Percentiles rank a stretch among this genome's conserved stretches.
phyloP scores from a whole-genome alignment of 1,140 invertebrate species.

The Drosophila nannoptera region DNA sequence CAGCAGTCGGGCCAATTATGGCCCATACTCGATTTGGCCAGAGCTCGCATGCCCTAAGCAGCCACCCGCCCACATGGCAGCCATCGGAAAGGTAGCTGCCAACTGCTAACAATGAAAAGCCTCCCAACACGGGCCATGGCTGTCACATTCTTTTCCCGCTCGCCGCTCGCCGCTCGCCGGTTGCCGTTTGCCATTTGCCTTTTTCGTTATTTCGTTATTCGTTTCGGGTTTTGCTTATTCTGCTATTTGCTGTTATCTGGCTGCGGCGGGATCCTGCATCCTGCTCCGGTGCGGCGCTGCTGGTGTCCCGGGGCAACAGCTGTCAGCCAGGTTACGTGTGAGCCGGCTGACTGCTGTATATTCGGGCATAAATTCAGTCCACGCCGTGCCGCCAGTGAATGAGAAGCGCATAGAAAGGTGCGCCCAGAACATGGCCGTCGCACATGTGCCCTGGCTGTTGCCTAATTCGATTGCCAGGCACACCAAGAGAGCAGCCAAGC shows the following conservation, averaged over 20 bases:
- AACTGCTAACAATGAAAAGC: slow-evolving; percentile 71
- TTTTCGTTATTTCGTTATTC: slow-evolving; percentile 21
- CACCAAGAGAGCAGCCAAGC: slow-evolving; percentile 63
- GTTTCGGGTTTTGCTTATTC: slow-evolving; percentile 62
- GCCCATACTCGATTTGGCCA: slow-evolving; percentile 13
- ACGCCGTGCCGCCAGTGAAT: slow-evolving; percentile 27
- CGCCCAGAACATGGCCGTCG: not conserved
- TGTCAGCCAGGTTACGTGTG: slow-evolving; percentile 73
- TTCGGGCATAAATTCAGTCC: slow-evolving; percentile 55
- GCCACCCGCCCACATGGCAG: slow-evolving; percentile 3
- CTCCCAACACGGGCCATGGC: slow-evolving; percentile 47
- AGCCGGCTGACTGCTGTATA: slow-evolving; percentile 8
- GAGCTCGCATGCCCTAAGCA: not conserved
- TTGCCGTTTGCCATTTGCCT: not conserved
- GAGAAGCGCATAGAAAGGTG: slow-evolving; percentile 34
- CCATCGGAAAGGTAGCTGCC: slow-evolving; percentile 64
- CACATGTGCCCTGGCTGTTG: slow-evolving; percentile 29
- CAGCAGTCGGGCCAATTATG: slow-evolving; percentile 71
- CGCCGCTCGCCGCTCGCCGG: not conserved
- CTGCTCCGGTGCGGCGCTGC: slow-evolving; percentile 12
- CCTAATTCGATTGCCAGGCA: slow-evolving; percentile 74
- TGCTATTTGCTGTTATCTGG: slow-evolving; percentile 63
- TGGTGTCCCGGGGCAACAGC: slow-evolving; percentile 53
- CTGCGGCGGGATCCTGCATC: slow-evolving; percentile 32
- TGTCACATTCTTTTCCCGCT: slow-evolving; percentile 29